Conservation (phyloP, 2,888 invertebrate species). For the Synanthedon formicaeformis region DNA sequence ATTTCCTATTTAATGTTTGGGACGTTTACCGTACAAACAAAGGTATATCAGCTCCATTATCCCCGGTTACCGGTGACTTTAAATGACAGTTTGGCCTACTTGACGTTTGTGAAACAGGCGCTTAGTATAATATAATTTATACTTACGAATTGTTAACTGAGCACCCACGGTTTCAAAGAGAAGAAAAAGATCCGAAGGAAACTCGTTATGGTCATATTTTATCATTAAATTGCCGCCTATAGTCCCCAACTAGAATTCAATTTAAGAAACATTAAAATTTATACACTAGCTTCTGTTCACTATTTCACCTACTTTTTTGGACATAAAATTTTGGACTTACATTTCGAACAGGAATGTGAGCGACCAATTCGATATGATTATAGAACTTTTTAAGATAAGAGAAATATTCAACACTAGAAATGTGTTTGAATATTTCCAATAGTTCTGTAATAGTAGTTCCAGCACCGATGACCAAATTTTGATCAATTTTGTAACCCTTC, state of each 20-base stretch:
- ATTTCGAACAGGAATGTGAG: slow-evolving; percentile 78
- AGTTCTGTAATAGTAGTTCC: slow-evolving; percentile 65
- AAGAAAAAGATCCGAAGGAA: slow-evolving; percentile 78
- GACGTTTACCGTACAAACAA: no score
- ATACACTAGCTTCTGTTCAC: no score
- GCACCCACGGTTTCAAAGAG: slow-evolving; percentile 45
- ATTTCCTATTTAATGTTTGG: no score
- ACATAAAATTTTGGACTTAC: slow-evolving; percentile 43
- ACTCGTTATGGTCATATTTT: slow-evolving; percentile 74
- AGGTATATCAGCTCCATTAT: no score
- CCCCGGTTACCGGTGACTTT: no score
- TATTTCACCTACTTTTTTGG: no score
- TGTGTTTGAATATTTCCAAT: slow-evolving; percentile 47
- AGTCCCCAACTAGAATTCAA: slow-evolving; percentile 65
- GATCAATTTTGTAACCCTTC: slow-evolving; percentile 3
- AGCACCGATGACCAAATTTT: slow-evolving; percentile 3
- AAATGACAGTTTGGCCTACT: no score
- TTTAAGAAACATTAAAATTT: no score
- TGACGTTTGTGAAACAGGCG: no score
- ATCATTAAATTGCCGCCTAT: slow-evolving; percentile 79
- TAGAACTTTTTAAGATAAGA: slow-evolving; percentile 68
- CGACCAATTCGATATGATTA: slow-evolving; percentile 74
- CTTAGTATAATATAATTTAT: background rate
- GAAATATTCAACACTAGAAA: slow-evolving; percentile 49
- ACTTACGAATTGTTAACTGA: slow-evolving; percentile 31